Evolutionary conservation across 2,797 vertebrate species (phyloP).

Genomic region (Helicolenus hilgendorfi): DNA sequence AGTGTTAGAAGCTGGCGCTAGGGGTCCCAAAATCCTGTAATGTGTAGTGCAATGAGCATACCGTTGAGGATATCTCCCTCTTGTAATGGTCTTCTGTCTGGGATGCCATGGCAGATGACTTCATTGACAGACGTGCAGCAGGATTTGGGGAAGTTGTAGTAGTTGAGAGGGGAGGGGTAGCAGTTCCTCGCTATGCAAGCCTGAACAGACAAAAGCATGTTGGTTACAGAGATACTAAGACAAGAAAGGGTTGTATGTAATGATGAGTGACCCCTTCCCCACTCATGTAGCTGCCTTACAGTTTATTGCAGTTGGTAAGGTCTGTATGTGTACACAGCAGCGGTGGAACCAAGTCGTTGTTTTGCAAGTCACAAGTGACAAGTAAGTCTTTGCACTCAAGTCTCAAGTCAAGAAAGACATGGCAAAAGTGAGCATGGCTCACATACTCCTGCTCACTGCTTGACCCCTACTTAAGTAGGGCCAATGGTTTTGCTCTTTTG

Average conservation of each 20-base stretch:
- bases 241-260: neutral
- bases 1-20: neutral
- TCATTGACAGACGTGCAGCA: constrained; percentile 99
- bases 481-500: no score
- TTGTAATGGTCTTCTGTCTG: constrained; percentile 95
- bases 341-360: no score
- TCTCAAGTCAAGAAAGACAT: no score
- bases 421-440: no score
- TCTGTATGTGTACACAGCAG: neutral
- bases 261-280: neutral
- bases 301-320: neutral
- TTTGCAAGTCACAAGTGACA: no score
- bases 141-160: constrained; percentile 99
- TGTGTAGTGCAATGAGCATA: constrained; percentile 65
- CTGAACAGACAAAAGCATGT: constrained; percentile 77
- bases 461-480: no score
- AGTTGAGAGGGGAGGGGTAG: constrained; percentile 99
- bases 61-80: constrained; percentile 99
- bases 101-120: constrained; percentile 99
- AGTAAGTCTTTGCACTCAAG: no score
- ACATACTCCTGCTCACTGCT: no score
- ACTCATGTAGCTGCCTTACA: neutral
- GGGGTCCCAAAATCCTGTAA: neutral
- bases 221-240: neutral
- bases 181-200: constrained; percentile 97